Evolutionary conservation across 2,888 invertebrate species (phyloP).

Genomic region (Bellardia pandia): DNA sequence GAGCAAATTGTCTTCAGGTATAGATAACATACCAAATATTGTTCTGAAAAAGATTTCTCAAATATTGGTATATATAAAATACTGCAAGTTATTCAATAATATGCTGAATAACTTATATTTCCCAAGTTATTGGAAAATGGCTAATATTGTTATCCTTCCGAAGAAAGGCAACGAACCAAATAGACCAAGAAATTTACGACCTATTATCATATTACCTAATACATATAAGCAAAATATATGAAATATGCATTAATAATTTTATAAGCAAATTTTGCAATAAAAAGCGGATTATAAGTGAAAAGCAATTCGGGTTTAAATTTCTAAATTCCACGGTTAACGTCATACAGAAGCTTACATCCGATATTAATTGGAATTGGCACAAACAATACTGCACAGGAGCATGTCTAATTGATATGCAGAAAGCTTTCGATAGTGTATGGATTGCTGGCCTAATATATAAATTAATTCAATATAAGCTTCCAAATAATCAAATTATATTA

Average conservation of each 20-base stretch:
- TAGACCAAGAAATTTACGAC: background rate
- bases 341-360: too few species aligned
- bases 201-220: background rate
- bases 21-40: constrained; percentile 1
- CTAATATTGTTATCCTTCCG: background rate
- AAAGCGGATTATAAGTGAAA: too few species aligned
- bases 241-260: background rate
- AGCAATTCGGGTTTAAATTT: too few species aligned
- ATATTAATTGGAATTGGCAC: too few species aligned
- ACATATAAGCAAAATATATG: too few species aligned
- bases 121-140: background rate
- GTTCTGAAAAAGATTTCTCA: background rate
- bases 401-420: too few species aligned
- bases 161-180: background rate
- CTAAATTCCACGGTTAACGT: too few species aligned
- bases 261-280: background rate
- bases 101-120: background rate
- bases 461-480: too few species aligned
- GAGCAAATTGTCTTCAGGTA: background rate
- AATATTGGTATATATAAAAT: background rate
- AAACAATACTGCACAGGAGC: too few species aligned
- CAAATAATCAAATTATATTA: too few species aligned
- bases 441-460: too few species aligned
- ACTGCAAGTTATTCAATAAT: constrained; percentile 3
- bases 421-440: too few species aligned